phyloP scores from a whole-genome alignment of 2,888 invertebrate species.

The Bembecia ichneumoniformis region DNA sequence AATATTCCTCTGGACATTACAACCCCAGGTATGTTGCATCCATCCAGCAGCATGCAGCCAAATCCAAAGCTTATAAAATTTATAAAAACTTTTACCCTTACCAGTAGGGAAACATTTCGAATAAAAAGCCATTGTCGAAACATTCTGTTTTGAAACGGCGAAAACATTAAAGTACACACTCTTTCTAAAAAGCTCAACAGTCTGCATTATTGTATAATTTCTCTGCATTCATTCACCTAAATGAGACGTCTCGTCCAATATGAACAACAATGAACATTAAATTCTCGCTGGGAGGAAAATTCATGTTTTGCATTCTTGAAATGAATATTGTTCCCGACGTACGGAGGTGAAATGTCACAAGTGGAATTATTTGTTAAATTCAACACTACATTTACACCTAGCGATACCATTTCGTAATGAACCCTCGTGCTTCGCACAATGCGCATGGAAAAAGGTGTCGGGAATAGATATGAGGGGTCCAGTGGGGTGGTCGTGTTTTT shows the following conservation, averaged over 20 bases:
- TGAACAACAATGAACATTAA: slow-evolving; percentile 16
- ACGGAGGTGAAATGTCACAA: slow-evolving; percentile 33
- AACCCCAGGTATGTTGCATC: too few species aligned
- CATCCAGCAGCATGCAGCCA: too few species aligned
- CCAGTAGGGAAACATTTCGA: too few species aligned
- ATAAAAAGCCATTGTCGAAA: too few species aligned
- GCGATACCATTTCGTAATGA: slow-evolving; percentile 16
- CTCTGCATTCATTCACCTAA: slow-evolving; percentile 3
- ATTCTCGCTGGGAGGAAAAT: slow-evolving; percentile 14
- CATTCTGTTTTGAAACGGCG: too few species aligned
- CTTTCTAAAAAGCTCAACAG: too few species aligned
- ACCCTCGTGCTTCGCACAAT: slow-evolving; percentile 6
- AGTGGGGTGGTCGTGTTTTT: slow-evolving; percentile 24
- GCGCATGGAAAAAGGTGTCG: neutral
- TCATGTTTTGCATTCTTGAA: slow-evolving; percentile 29
- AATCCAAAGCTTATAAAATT: too few species aligned
- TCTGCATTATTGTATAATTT: neutral
- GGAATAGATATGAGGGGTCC: slow-evolving; percentile 4
- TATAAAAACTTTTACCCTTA: too few species aligned
- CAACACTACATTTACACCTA: slow-evolving; percentile 45
- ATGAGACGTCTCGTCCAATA: slow-evolving; percentile 18
- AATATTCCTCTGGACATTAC: too few species aligned
- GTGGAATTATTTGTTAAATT: slow-evolving; percentile 49
- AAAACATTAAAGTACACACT: too few species aligned
- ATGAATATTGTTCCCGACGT: slow-evolving; percentile 27